phyloP scores from a whole-genome alignment of 2,888 invertebrate species.

The Brachyopa scutellaris region DNA sequence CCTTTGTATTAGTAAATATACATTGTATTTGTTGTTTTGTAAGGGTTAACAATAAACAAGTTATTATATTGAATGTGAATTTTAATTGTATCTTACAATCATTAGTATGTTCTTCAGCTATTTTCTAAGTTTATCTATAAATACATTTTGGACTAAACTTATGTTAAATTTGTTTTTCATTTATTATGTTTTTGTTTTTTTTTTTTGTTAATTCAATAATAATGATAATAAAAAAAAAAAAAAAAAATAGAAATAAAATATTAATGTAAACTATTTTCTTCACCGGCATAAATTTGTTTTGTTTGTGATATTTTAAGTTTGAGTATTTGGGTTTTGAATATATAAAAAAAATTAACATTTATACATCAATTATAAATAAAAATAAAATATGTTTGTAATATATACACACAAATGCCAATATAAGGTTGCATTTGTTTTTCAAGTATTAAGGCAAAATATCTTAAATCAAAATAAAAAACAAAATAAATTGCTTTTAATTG shows the following conservation, averaged over 20 bases:
- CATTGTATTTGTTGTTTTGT: conserved; percentile 20
- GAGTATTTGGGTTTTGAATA: conserved; percentile 63
- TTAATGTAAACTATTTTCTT: conserved; percentile 45
- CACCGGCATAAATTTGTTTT: conserved; percentile 59
- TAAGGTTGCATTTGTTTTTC: neutral
- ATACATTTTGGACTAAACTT: conserved; percentile 32
- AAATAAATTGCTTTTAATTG: neutral
- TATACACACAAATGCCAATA: conserved; percentile 23
- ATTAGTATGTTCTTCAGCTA: neutral
- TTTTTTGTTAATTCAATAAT: neutral
- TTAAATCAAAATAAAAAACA: neutral
- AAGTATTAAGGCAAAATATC: neutral
- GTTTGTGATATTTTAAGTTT: conserved; percentile 64
- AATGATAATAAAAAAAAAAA: conserved; percentile 29
- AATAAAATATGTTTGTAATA: conserved; percentile 16
- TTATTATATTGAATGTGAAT: conserved; percentile 51
- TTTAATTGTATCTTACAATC: conserved; percentile 46
- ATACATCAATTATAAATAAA: conserved; percentile 36
- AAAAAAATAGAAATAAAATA: neutral
- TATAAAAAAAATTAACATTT: conserved; percentile 20
- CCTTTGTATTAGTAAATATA: conserved; percentile 61
- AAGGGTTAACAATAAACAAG: conserved; percentile 57
- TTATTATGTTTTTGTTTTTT: neutral
- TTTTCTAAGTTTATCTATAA: conserved; percentile 22
- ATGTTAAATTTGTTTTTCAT: conserved; percentile 6